A percentile compares a stretch with the other conserved stretches of the same genome.
Evolutionary conservation across 2,797 vertebrate genomes (phyloP).

Genomic region (Hylomyscus alleni): DNA sequence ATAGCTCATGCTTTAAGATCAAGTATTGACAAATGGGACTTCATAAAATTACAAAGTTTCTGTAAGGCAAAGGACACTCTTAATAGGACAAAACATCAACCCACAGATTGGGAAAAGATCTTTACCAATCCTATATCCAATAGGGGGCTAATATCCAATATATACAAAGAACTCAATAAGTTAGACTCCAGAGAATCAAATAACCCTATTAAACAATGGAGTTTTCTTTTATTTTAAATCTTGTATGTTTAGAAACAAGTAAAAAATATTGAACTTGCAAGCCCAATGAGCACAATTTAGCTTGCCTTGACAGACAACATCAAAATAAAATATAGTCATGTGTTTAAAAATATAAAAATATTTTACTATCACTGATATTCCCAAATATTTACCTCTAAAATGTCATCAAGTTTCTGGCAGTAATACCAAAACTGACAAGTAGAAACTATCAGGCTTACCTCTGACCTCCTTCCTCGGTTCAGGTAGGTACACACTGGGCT

Average conservation of each 20-base stretch:
- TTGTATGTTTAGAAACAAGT: slow-evolving; percentile 11
- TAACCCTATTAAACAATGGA: too few relatives aligned
- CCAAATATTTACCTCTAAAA: slow-evolving; percentile 5
- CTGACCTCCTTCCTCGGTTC: slow-evolving; percentile 96
- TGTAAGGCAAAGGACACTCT: too few relatives aligned
- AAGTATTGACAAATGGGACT: too few relatives aligned
- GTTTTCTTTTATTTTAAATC: not conserved
- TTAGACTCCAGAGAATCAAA: too few relatives aligned
- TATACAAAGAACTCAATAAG: too few relatives aligned
- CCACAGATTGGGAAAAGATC: too few relatives aligned
- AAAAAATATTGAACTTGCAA: not conserved
- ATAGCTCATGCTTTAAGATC: too few relatives aligned
- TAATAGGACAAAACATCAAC: too few relatives aligned
- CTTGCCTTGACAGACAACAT: not conserved
- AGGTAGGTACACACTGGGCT: slow-evolving; percentile 96
- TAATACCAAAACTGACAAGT: not conserved
- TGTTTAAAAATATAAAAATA: not conserved
- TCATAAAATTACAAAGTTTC: too few relatives aligned
- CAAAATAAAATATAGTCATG: not conserved
- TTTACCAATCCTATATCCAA: too few relatives aligned
- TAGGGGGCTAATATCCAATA: too few relatives aligned
- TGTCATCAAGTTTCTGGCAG: not conserved
- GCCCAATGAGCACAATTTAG: not conserved
- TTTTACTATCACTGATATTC: slow-evolving; percentile 9
- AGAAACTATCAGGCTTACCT: slow-evolving; percentile 88